Conservation (phyloP, 2,888 invertebrate species). For the Coenonympha arcania region DNA sequence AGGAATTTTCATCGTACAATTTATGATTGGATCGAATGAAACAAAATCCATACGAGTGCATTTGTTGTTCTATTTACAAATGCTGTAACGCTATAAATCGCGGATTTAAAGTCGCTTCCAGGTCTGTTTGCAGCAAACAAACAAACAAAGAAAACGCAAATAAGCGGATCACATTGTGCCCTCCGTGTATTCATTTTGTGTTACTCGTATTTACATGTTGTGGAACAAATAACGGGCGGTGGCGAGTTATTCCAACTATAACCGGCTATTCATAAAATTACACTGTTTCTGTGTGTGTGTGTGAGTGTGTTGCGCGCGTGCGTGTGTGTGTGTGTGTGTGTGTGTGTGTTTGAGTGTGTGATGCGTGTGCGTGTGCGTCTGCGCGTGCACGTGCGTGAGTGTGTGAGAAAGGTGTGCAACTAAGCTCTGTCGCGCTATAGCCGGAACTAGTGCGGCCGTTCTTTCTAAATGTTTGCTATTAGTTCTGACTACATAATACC, state of each 20-base stretch:
- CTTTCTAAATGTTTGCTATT: background rate
- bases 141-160: constrained; percentile 9
- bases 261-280: background rate
- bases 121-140: background rate
- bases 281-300: no score
- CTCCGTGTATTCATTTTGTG: constrained; percentile 6
- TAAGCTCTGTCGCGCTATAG: constrained; percentile 23
- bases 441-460: background rate
- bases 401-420: no score
- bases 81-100: background rate
- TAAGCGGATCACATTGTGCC: constrained; percentile 19
- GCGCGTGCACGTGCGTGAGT: no score
- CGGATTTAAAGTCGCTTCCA: background rate
- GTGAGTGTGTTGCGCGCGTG: no score
- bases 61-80: background rate
- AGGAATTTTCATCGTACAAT: no score
- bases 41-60: background rate
- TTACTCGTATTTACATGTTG: constrained; percentile 1
- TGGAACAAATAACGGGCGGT: constrained; percentile 4
- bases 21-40: no score
- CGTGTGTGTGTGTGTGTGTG: no score
- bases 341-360: no score
- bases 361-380: no score
- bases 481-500: no score
- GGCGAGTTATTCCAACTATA: background rate